phyloP scores from a whole-genome alignment of 1,140 invertebrate genomes.

The Drosophila arawakana region DNA sequence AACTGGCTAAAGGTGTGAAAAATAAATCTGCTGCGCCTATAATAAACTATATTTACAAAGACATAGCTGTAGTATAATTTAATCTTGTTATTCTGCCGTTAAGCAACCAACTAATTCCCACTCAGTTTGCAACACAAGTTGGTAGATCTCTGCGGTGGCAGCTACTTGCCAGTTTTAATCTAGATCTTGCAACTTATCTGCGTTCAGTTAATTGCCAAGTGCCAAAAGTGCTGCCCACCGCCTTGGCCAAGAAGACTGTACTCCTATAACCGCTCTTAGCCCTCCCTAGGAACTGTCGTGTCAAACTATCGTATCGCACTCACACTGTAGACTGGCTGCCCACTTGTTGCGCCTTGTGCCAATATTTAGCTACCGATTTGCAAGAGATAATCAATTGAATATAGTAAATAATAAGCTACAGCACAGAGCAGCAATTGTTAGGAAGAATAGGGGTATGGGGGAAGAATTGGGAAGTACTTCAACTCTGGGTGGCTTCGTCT shows the following conservation, averaged over 20 bases:
- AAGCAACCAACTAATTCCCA: conserved; percentile 15
- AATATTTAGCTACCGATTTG: conserved; percentile 81
- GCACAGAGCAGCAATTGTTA: conserved; percentile 9
- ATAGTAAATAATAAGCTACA: conserved; percentile 74
- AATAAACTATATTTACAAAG: neutral
- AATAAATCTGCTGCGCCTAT: no score
- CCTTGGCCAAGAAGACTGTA: neutral
- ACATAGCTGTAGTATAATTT: neutral
- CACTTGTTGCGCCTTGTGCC: conserved; percentile 75
- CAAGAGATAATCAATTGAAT: conserved; percentile 80
- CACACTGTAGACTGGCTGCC: conserved; percentile 44
- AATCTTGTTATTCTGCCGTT: conserved; percentile 4
- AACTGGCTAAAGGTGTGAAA: no score
- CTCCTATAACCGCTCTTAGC: neutral
- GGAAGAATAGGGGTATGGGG: neutral
- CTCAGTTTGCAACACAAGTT: conserved; percentile 39
- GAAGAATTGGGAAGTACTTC: neutral
- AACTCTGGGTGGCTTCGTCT: conserved; percentile 60
- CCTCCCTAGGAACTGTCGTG: neutral
- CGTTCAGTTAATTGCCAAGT: conserved; percentile 53
- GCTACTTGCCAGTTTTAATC: conserved; percentile 57
- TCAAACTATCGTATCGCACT: conserved; percentile 6
- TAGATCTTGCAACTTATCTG: conserved; percentile 53
- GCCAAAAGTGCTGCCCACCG: conserved; percentile 67
- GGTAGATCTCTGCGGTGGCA: conserved; percentile 54